A percentile compares a stretch with the other conserved stretches of the same genome.
Conservation (phyloP, 2,797 vertebrate genomes). For the Pygocentrus nattereri region DNA sequence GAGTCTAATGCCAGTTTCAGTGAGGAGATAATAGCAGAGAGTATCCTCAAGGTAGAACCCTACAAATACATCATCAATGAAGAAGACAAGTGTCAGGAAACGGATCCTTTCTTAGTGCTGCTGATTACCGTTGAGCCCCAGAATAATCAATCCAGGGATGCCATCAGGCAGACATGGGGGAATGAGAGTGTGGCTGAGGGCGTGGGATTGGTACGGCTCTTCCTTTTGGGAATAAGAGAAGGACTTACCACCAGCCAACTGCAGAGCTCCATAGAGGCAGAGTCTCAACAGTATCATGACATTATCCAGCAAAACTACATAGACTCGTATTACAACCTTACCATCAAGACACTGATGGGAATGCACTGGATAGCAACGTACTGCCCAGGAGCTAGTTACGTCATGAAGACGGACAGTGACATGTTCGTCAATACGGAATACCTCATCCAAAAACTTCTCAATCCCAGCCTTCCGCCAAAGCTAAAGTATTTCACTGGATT, state of each 20-base stretch:
- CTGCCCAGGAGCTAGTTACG: too few species aligned
- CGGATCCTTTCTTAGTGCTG: constrained; percentile 92
- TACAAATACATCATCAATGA: constrained; percentile 92
- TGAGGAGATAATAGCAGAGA: constrained; percentile 70
- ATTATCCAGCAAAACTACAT: constrained; percentile 95
- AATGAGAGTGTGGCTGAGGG: too few species aligned
- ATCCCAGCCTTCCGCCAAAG: constrained; percentile 85
- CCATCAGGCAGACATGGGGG: constrained; percentile 93
- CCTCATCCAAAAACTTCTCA: constrained; percentile 91
- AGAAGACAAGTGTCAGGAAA: too few species aligned
- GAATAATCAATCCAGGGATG: constrained; percentile 89
- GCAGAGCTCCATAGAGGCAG: too few species aligned
- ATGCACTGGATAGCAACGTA: too few species aligned
- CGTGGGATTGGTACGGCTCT: too few species aligned
- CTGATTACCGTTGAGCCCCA: constrained; percentile 90
- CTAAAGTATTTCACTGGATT: too few species aligned
- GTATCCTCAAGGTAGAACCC: constrained; percentile 74
- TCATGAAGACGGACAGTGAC: constrained; percentile 98
- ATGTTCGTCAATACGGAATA: constrained; percentile 98
- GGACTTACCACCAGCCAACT: too few species aligned
- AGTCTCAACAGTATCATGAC: too few species aligned
- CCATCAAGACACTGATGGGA: constrained; percentile 96
- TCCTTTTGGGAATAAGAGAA: too few species aligned
- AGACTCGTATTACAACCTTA: constrained; percentile 95
- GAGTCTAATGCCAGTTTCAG: constrained; percentile 84